Conservation (phyloP, 2,888 invertebrate species). For the Siphlonurus alternatus region DNA sequence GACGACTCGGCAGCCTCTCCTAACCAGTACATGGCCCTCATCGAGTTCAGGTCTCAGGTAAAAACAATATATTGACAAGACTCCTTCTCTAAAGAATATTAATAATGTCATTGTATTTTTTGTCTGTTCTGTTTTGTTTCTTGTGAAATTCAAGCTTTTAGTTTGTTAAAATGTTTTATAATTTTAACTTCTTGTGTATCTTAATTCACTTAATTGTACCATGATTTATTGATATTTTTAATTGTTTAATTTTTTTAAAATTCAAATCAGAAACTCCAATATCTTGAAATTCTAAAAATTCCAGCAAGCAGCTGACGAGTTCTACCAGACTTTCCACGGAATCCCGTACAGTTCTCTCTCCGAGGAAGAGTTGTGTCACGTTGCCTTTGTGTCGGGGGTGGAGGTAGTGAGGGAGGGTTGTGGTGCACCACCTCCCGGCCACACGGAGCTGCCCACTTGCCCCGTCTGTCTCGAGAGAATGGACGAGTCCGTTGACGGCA, state of each 20-base stretch:
- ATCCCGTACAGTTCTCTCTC: slow-evolving; percentile 86
- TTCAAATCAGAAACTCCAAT: too few relatives aligned
- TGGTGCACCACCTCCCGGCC: slow-evolving; percentile 41
- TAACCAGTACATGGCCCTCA: slow-evolving; percentile 93
- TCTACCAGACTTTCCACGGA: slow-evolving; percentile 86
- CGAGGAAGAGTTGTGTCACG: slow-evolving; percentile 76
- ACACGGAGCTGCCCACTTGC: slow-evolving; percentile 93
- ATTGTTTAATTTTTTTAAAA: too few relatives aligned
- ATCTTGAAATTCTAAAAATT: too few relatives aligned
- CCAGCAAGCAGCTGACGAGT: slow-evolving; percentile 73
- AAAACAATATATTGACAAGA: neutral
- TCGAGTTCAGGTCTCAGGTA: slow-evolving; percentile 53
- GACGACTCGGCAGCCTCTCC: slow-evolving; percentile 45
- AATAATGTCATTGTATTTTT: neutral
- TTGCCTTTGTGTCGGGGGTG: slow-evolving; percentile 88
- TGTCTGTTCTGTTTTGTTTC: slow-evolving; percentile 6
- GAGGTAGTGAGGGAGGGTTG: slow-evolving; percentile 59
- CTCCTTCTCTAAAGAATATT: neutral
- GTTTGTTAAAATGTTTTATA: neutral
- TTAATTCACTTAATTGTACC: neutral
- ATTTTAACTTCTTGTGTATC: neutral
- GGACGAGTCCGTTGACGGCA: slow-evolving; percentile 98
- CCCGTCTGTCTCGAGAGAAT: slow-evolving; percentile 92
- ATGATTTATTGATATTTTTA: too few relatives aligned
- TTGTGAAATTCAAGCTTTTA: neutral